These are phyloP conservation scores for Drosophila siamana DNA, from an alignment of 2,888 invertebrate genomes.

Conservation along the genomic window DNA sequence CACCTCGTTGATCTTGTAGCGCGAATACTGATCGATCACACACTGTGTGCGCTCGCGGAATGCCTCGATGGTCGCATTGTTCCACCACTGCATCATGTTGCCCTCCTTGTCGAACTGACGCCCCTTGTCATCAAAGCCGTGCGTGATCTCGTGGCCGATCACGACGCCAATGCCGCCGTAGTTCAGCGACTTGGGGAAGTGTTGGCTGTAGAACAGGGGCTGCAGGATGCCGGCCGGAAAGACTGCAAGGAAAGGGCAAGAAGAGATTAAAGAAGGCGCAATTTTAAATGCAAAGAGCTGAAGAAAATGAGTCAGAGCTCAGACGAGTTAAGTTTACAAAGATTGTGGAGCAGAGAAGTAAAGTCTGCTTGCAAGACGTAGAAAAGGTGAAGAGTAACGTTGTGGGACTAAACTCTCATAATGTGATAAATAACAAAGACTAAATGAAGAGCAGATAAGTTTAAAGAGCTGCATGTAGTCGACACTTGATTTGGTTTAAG, in stretches of 20 bases:
- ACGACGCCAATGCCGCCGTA: slow-evolving; percentile 95
- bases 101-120: slow-evolving; percentile 95
- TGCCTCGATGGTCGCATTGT: slow-evolving; percentile 91
- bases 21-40: slow-evolving; percentile 94
- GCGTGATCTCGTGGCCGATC: slow-evolving; percentile 94
- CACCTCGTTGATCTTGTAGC: slow-evolving; percentile 92
- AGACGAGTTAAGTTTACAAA: too few relatives aligned
- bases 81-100: slow-evolving; percentile 97
- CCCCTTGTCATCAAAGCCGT: slow-evolving; percentile 94
- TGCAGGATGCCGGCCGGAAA: slow-evolving; percentile 95
- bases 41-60: slow-evolving; percentile 94
- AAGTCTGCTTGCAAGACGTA: too few relatives aligned
- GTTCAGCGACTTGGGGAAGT: slow-evolving; percentile 92
- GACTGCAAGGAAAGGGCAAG: slow-evolving; percentile 86
- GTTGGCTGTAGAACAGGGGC: slow-evolving; percentile 94
- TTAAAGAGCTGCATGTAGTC: too few relatives aligned
- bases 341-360: too few relatives aligned
- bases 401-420: too few relatives aligned
- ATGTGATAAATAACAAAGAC: too few relatives aligned
- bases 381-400: too few relatives aligned
- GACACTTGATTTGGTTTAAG: too few relatives aligned
- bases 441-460: too few relatives aligned
- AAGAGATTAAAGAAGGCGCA: not conserved
- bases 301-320: too few relatives aligned
- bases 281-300: too few relatives aligned